phyloP scores from a whole-genome alignment of 2,797 vertebrate genomes.

The Gymnoscopelus braueri region DNA sequence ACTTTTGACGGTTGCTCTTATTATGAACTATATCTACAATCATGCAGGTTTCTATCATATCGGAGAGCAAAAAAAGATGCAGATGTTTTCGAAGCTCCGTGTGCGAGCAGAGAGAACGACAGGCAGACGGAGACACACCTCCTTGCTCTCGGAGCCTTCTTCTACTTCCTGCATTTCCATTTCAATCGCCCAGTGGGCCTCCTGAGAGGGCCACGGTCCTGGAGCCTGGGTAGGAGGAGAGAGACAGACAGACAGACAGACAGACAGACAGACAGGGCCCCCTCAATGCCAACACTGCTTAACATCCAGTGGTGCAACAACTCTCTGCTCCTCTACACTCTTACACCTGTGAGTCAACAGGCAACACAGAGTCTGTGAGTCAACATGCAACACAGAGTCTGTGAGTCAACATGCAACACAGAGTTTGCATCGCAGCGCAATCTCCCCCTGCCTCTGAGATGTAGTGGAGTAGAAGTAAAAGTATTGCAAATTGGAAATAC shows the following conservation, averaged over 20 bases:
- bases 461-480: no score
- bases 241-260: neutral
- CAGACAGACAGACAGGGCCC: conserved; percentile 17
- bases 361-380: no score
- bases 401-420: no score
- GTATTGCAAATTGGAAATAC: no score
- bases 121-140: conserved; percentile 51
- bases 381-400: no score
- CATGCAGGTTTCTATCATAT: neutral
- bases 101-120: conserved; percentile 56
- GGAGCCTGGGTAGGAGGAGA: conserved; percentile 71
- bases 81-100: conserved; percentile 6
- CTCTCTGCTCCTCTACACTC: conserved; percentile 45
- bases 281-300: conserved; percentile 71
- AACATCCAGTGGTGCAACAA: conserved; percentile 26
- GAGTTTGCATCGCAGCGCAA: conserved; percentile 29
- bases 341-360: conserved; percentile 56
- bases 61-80: neutral
- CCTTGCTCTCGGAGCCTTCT: conserved; percentile 58
- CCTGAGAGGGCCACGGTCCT: conserved; percentile 56
- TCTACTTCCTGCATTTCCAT: conserved; percentile 77
- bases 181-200: conserved; percentile 70
- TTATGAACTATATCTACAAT: neutral
- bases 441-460: no score
- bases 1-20: no score